Base-by-base conservation (phyloP, 2,797 vertebrate species). In the Eulemur albifrons region DNA sequence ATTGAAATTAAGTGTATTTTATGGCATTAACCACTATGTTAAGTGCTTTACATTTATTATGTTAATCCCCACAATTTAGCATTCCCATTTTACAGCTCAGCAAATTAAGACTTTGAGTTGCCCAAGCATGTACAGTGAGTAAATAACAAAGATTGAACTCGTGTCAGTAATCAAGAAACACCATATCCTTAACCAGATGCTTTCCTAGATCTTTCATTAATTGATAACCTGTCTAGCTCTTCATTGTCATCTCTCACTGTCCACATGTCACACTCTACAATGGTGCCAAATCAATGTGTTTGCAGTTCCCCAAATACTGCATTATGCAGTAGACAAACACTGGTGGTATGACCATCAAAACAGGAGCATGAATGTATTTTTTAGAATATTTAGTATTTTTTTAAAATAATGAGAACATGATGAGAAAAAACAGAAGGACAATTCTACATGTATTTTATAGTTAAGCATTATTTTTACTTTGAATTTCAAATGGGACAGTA, bases 401-500 rank as follows among this genome's bases (percentile, higher is more conserved):
- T 93, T 63, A 30, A 63, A 92, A 54, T 79, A n/a, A 79, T 54
- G 21, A 79, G 50, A 88, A 76, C 35, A 75, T 40, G 7, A 32
- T 77, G 50, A 79, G 23, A 88, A 88, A 89, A 83, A 91, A 57
- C 25, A 54, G 54, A 70, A 81, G 25, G 12, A 81, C 17, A 81
- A 89, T n/a, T 20, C 70, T 50, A 40, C 32, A 12, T 86, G 17
- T 90, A 76, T 80, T 80, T 88, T 88, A 63, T 83, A 54, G 27
- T 61, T 69, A 54, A 61, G 20, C 50, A 20, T 82, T 87, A 84
- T 81, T 94, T 93, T 85, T 73, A 85, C 86, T 93, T 93, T 82
- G 21, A 86, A 65, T 77, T 72, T 89, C 38, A 92, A 69, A 52
- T 92, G 32, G 27, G 59, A 57, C 7, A 65, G 11, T 3, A 79